phyloP scores from a whole-genome alignment of 2,888 invertebrate species.

The Eledona agricola region DNA sequence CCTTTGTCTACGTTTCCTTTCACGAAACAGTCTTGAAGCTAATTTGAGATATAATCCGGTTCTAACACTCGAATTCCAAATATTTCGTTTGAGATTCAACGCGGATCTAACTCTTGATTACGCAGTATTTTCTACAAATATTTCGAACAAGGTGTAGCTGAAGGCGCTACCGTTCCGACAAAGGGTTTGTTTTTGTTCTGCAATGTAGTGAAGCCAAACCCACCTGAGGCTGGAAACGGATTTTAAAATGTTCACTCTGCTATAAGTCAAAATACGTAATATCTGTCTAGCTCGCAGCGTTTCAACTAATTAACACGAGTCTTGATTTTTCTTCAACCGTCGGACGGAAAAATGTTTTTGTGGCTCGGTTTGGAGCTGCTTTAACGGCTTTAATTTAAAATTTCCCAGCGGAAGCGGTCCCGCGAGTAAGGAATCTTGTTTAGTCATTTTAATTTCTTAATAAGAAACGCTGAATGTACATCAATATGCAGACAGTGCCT shows the following conservation, averaged over 20 bases:
- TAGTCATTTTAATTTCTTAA: conserved; percentile 28
- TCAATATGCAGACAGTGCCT: conserved; percentile 22
- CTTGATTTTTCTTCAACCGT: too few relatives aligned
- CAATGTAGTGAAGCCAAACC: conserved; percentile 12
- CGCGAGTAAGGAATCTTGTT: conserved; percentile 18
- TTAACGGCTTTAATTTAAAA: conserved; percentile 18
- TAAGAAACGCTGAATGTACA: conserved; percentile 19
- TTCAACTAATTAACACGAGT: conserved; percentile 17
- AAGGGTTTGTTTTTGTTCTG: conserved; percentile 15
- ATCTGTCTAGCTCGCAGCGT: not conserved
- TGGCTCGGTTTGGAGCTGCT: too few relatives aligned
- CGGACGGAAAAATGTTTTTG: conserved; percentile 1
- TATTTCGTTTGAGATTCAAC: conserved; percentile 2
- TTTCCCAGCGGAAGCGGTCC: conserved; percentile 6
- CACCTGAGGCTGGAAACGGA: conserved; percentile 4
- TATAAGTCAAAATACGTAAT: not conserved
- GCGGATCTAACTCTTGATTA: conserved; percentile 9
- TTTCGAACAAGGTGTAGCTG: conserved; percentile 4
- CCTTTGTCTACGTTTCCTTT: too few relatives aligned
- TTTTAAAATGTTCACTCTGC: conserved; percentile 2
- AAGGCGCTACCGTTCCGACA: conserved; percentile 7
- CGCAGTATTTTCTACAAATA: conserved; percentile 3
- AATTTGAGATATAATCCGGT: too few relatives aligned
- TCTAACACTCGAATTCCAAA: too few relatives aligned
- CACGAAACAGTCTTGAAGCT: too few relatives aligned